Base-by-base conservation (phyloP, 2,888 invertebrate genomes). In the Ichneumon xanthorius region DNA sequence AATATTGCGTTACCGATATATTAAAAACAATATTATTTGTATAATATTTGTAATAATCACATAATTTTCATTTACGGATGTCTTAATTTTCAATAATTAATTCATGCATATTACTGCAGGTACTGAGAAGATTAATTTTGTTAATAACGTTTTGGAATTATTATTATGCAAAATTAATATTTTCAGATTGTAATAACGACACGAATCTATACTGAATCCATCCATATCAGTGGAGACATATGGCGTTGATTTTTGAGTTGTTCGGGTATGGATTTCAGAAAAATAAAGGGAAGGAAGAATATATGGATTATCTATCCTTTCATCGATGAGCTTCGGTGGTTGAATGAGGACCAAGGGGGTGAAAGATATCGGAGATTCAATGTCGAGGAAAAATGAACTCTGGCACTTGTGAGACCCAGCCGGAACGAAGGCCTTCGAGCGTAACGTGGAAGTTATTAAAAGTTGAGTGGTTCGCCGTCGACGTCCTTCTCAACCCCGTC, bases 381-480 rank as follows among this genome's bases (percentile, higher is more conserved):
- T 68, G 22, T 37, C 48, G 45, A 80, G 58, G 82, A 85, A 85
- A 82, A 82, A 80, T 80, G 82, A 72, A 67, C 58, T 82, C 68
- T 45, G 53, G 61, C 48, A 53, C 48, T 76, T 37, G 72, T 61
- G 22, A 22, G 68, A 22, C 37, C 67, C 33, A 79, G 55, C 67
- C 71, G 55, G 85, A 82, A 85, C 79, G 82, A 67, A 80, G 77
- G 53, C 76, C 82, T 77, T 37, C 76, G 53, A 55, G 85, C 82
- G 82, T 80, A 82, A 80, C 85, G 85, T 68, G 71, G 73, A 85
- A 85, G 85, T 85, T 85, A 85, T 85, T 85, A 85, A 85, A 85
- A 85, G 82, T 85, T 85, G 85, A 85, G 85, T 80, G 82, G 85
- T 77, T 82, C 72, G 80, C 61, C 53, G 75, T 73, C 82, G 80